These are phyloP conservation scores for Xylota sylvarum DNA, from an alignment of 2,888 invertebrate species.

Conservation along the genomic window DNA sequence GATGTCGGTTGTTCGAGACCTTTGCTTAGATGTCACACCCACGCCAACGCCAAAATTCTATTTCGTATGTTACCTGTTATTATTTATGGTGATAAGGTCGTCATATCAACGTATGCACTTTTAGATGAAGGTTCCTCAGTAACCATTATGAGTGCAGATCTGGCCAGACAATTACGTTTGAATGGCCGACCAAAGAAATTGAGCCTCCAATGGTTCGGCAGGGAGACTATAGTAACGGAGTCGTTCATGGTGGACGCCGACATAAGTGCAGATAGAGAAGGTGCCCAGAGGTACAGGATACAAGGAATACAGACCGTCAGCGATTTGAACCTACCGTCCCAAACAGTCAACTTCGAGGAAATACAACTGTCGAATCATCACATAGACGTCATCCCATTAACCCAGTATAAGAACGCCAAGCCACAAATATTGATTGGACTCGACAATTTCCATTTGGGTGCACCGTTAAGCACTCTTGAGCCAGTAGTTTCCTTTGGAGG, in stretches of 20 bases:
- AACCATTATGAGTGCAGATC: not conserved
- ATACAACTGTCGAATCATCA: slow-evolving; percentile 17
- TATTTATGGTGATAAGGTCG: not conserved
- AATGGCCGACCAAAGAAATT: not conserved
- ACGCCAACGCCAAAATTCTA: slow-evolving; percentile 38
- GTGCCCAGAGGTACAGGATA: not conserved
- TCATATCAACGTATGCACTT: not conserved
- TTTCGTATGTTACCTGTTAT: slow-evolving; percentile 53
- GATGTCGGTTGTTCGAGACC: slow-evolving; percentile 2
- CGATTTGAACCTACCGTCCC: slow-evolving; percentile 57
- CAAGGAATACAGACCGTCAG: slow-evolving; percentile 35
- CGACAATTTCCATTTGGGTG: slow-evolving; percentile 8
- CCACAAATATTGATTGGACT: slow-evolving; percentile 16
- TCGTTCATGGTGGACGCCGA: slow-evolving; percentile 1
- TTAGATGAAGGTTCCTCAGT: not conserved
- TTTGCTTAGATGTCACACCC: slow-evolving; percentile 24
- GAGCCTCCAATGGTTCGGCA: slow-evolving; percentile 8
- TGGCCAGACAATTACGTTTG: not conserved
- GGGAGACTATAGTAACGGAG: not conserved
- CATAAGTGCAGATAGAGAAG: not conserved
- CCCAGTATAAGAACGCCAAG: slow-evolving; percentile 5
- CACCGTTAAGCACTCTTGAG: not conserved
- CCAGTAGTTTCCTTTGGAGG: slow-evolving; percentile 55
- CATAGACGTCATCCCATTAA: not conserved
- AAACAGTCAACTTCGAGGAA: slow-evolving; percentile 49